Evolutionary conservation across 64 coral and sea anemone species (phyloP), one percentile per base, ranked within the genome.

Genomic region (Montipora efflorescens): DNA sequence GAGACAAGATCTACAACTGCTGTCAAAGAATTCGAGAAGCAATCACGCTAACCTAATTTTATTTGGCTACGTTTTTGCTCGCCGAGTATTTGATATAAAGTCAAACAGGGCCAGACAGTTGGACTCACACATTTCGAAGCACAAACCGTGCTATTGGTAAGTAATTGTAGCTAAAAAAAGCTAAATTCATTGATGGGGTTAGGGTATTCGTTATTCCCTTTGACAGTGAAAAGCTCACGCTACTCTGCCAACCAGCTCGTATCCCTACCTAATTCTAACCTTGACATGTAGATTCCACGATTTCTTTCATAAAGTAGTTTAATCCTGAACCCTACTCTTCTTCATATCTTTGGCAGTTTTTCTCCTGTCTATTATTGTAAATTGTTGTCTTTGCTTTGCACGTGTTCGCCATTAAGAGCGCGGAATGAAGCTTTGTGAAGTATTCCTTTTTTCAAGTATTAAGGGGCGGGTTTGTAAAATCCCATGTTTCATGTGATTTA

Each of bases 1-100:
- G 64, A 71, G 62, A 86, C 46, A 67, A 86, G 82, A 86, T 86
- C 82, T 86, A 47, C 66, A 45, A 86, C 43, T 86, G 66, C 8
- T 86, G 82, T 47, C 82, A 86, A 72, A 72, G 45, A 86, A 84
- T 84, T 68, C 61, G 43, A 19, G 25, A 7, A 14, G 14, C 44
- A 68, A 67, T 47, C 81, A 84, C 81, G 66, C 44, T 71, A 7
- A 11, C 21, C 44, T 86, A 15, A 86, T 85, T 67, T 69, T 86
- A 72, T 71, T 72, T 86, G 67, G 66, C 70, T 64, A 71, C 25
- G 12, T 13, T 13, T 49, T 20, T 28, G 14, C 46, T 67, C 47
- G 46, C 19, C 66, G 73, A 61, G 81, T 69, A 84, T 59, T 15
- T 59, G 36, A 23, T 13, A 66, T 21, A 66, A 43, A 8, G 14